Base-by-base conservation (phyloP, 1,140 invertebrate genomes). In the Cyphomyrmex costatus region DNA sequence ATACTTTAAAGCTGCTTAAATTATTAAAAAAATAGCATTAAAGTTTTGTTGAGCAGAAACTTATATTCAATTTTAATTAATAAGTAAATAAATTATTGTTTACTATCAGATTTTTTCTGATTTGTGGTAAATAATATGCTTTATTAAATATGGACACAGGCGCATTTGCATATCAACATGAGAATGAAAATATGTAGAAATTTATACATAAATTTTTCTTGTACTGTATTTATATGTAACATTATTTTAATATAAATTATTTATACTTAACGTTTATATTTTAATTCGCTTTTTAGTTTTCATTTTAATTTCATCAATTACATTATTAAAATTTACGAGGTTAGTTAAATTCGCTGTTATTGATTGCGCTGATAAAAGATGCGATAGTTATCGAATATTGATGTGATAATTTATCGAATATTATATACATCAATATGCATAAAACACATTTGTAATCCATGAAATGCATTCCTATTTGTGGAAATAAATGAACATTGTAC, bases 381-480 rank as follows among this genome's bases (percentile, higher is more conserved):
- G 14, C 36, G n/a, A 74, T 74, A 36, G 30, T 58, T 74, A 73
- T 58, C 5, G n/a, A 24, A 33, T 36, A 24, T 10, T 58, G 8
- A 36, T 74, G 12, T 58, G 19, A 49, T 24, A 58, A 74, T 74
- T 36, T 56, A 56, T 36, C 19, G 36, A 24, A 16, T 24, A 68
- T 16, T 49, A 16, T 49, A 16, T 10, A 42, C 10, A 42, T 24
- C 36, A n/a, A 42, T 68, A 68, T 68, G 33, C 65, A 68, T 46
- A 74, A 74, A 58, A 74, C 6, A 10, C n/a, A 36, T 51, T 70
- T 71, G 49, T 19, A 53, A 63, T 5, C 27, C 24, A 33, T 42
- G n/a, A 49, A 68, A 68, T 24, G 21, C 21, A 21, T 68, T 24
- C 36, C 21, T 56, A 58, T 60, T 21, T 73, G 6, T 56, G 19